Conservation (phyloP, 2,797 vertebrate genomes). For the Artibeus jamaicensis region DNA sequence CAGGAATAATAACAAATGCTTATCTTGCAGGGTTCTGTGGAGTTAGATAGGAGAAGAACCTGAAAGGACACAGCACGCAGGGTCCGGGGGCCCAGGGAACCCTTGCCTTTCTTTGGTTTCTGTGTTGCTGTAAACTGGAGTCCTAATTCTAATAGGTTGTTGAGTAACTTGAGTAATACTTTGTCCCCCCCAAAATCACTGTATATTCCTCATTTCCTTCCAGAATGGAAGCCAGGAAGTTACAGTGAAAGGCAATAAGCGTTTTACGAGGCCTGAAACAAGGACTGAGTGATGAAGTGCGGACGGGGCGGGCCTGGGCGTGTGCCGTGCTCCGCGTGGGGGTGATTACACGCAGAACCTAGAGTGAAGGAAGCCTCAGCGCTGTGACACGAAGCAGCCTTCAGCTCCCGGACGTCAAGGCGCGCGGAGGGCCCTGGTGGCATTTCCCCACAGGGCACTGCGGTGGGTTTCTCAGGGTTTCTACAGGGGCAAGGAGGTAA, state of each 20-base stretch:
- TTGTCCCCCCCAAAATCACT: neutral
- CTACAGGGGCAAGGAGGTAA: neutral
- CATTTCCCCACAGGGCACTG: neutral
- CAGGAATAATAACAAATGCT: neutral
- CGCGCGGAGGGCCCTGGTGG: neutral
- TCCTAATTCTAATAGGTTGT: neutral
- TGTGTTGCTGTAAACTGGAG: neutral
- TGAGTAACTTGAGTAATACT: neutral
- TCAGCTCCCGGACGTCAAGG: neutral
- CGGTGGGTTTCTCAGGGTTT: neutral
- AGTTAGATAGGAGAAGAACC: neutral
- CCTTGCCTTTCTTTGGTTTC: neutral
- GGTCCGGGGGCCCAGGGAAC: neutral
- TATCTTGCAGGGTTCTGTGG: neutral
- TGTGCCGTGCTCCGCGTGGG: too few species aligned
- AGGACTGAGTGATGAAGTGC: neutral
- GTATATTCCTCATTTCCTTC: neutral
- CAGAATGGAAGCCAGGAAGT: neutral
- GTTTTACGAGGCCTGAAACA: neutral
- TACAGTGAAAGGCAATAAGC: neutral
- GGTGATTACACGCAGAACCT: neutral
- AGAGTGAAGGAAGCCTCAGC: neutral
- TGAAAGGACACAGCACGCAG: neutral
- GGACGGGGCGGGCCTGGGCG: neutral
- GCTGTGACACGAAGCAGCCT: neutral